Conservation (phyloP, 2,888 invertebrate species). For the Falcaria lacertinaria region DNA sequence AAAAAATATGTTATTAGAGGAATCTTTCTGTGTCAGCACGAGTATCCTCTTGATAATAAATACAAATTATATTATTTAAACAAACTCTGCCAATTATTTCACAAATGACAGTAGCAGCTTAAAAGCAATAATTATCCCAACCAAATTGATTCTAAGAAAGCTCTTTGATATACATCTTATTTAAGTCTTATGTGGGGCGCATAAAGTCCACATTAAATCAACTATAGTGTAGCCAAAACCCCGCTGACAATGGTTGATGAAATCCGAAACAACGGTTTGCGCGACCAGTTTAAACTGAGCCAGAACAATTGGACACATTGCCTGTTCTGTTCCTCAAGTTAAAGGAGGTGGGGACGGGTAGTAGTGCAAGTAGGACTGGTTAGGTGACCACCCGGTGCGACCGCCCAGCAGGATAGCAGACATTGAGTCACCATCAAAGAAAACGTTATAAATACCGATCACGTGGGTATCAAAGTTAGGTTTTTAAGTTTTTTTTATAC, state of each 20-base stretch:
- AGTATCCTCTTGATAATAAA: no score
- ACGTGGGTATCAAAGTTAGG: slow-evolving; percentile 28
- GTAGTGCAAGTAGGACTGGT: slow-evolving; percentile 34
- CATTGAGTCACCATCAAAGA: slow-evolving; percentile 50
- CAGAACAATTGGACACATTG: slow-evolving; percentile 21
- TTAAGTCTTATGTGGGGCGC: slow-evolving; percentile 8
- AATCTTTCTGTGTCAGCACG: no score
- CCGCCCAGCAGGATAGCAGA: slow-evolving; percentile 42
- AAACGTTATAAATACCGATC: slow-evolving; percentile 36
- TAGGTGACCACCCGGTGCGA: slow-evolving; percentile 57
- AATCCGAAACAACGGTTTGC: slow-evolving; percentile 45
- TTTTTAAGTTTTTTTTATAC: not conserved
- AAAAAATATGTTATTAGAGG: no score
- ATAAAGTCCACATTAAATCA: slow-evolving; percentile 21
- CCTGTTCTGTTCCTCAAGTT: slow-evolving; percentile 4
- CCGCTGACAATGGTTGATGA: slow-evolving; percentile 38
- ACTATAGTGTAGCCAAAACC: slow-evolving; percentile 20
- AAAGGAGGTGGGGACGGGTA: slow-evolving; percentile 12
- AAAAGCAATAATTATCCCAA: slow-evolving; percentile 39
- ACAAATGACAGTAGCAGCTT: slow-evolving; percentile 41
- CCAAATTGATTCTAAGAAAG: slow-evolving; percentile 40
- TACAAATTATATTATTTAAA: not conserved
- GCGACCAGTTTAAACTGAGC: slow-evolving; percentile 33
- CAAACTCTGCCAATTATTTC: slow-evolving; percentile 16
- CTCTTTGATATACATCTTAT: slow-evolving; percentile 8